Evolutionary conservation across 1,140 invertebrate species (phyloP), one percentile per base, ranked within the genome.

Genomic region (Bradynema listronoti): DNA sequence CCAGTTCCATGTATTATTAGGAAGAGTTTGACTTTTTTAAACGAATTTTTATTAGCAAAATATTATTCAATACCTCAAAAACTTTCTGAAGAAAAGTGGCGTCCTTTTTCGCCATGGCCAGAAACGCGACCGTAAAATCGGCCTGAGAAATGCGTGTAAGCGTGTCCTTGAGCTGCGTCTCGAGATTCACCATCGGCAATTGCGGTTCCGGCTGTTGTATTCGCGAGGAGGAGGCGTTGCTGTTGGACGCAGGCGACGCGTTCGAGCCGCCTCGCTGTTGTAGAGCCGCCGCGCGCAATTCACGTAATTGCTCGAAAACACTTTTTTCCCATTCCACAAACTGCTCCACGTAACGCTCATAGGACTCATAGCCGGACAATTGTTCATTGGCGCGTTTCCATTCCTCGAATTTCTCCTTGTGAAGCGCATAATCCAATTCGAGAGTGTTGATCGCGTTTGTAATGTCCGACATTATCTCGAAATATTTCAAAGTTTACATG

Each of bases 111-210:
- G 63, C 63, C 61, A 63, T 63, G 5, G 47, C 34, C 29, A 63
- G 43, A 42, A 63, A 39, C 16, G 62, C 61, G 25, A 65, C 4
- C 22, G 65, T 46, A 33, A 63, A 63, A 33, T 63, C 30, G 11
- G 61, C 47, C n/a, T 34, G 32, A 24, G 30, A 33, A 4, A 55
- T 25, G 9, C 52, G 41, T 11, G n/a, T n/a, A 2, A 55, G 52
- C 41, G 52, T 45, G n/a, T 55, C 52, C 11, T 55, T 55, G 4
- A 55, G 33, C 29, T 63, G 61, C 1, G 61, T 63, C 41, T 63
- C 61, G 59, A 63, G 56, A 52, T 63, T 61, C 24, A 63, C 61
- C 63, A 62, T 63, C 19, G 61, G 60, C 27, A 65, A 58, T 14
- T 64, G 32, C 22, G 59, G 36, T 27, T 34, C 39, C 19, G 32